Evolutionary conservation across 1,140 invertebrate species (phyloP), one percentile per base, ranked within the genome.

Genomic region (Drosophila seguyi): DNA sequence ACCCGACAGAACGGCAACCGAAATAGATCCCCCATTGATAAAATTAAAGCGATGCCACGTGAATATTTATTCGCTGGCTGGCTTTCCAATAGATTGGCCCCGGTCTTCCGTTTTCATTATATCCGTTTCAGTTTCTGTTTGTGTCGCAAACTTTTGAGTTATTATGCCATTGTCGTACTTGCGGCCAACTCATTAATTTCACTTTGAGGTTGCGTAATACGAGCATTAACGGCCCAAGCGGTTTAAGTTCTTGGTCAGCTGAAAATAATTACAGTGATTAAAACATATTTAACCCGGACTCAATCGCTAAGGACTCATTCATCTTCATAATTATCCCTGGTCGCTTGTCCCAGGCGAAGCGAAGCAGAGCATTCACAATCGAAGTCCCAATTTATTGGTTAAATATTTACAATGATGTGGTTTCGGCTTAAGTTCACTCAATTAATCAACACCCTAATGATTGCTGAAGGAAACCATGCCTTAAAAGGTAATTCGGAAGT

Each of bases 221-320:
- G 29, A 39, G 29, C 31, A 39, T 58, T 71, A 34, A 72, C 36
- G 22, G 34, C 41, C 27, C 27, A 25, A 34, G 25, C 38, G 50
- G 16, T 22, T 50, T 27, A 48, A 69, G 13, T 58, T 59, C 36
- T 69, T 50, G 36, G 42, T 36, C 36, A 71, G 34, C 29, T 20
- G 27, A 59, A 42, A 72, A 59, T 72, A 72, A 72, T 72, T 50
- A 71, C 38, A 13, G 20, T 25, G 44, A 73, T 72, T 73, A 72
- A 59, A 50, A 22, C n/a, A 42, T 59, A 41, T 48, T 72, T 47
- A 34, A 22, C 16, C 22, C 20, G 34, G 36, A 4, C n/a, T 41
- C 38, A 20, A 22, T 18, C 41, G 25, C 31, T 16, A 48, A 48
- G 34, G 36, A 56, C n/a, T 25, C 20, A 45, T 31, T 38, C 7